Evolutionary conservation across 2,797 vertebrate species (phyloP).

Genomic region (Rhinichthys osculus): DNA sequence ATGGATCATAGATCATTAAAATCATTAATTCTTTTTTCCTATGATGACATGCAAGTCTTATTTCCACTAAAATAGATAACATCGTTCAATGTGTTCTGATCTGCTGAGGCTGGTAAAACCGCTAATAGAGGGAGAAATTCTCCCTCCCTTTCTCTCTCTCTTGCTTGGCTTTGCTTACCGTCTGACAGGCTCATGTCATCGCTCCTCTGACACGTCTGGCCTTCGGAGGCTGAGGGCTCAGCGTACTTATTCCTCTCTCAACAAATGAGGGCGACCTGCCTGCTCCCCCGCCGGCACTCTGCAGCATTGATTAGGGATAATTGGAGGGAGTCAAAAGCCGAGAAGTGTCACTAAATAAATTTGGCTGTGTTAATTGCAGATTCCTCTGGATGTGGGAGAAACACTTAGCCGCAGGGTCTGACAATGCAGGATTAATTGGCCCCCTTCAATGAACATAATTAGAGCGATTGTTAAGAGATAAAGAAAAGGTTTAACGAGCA

Average conservation of each 20-base stretch:
- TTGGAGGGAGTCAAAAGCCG: slow-evolving; percentile 86
- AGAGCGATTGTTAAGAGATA: slow-evolving; percentile 89
- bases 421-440: slow-evolving; percentile 91
- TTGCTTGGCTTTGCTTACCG: slow-evolving; percentile 3
- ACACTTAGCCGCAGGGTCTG: slow-evolving; percentile 86
- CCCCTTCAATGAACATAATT: slow-evolving; percentile 90
- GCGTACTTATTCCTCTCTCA: slow-evolving; percentile 63
- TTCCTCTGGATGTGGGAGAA: slow-evolving; percentile 85
- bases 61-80: not conserved
- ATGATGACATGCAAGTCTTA: not conserved
- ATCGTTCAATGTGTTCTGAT: not conserved
- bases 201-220: slow-evolving; percentile 68
- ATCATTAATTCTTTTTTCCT: not conserved
- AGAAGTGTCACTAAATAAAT: slow-evolving; percentile 89
- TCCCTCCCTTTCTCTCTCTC: not conserved
- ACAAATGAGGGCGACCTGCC: slow-evolving; percentile 78
- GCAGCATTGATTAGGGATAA: slow-evolving; percentile 86
- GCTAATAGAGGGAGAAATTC: slow-evolving; percentile 8
- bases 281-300: slow-evolving; percentile 71
- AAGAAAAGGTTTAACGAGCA: slow-evolving; percentile 84
- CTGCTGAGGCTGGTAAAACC: slow-evolving; percentile 23
- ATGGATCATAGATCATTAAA: not conserved
- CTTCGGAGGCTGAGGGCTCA: slow-evolving; percentile 68
- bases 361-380: slow-evolving; percentile 88
- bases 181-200: slow-evolving; percentile 37